Percentiles rank a stretch among this genome's conserved stretches.
phyloP scores from a whole-genome alignment of 92 coral and sea anemone species.

The Porites lobata region DNA sequence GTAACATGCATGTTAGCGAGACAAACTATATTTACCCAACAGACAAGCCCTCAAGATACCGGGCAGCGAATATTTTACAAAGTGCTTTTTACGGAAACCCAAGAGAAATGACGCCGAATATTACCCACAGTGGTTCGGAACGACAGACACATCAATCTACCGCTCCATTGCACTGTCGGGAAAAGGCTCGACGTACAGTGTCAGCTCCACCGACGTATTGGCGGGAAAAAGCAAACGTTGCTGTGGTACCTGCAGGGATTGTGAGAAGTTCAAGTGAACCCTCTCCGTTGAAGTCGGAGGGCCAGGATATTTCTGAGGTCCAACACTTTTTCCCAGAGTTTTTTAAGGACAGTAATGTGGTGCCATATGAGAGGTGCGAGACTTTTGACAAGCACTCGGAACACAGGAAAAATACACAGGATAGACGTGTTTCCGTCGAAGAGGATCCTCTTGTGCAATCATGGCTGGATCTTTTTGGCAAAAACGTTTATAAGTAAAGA shows the following conservation, averaged over 20 bases:
- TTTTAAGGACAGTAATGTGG: slow-evolving; percentile 19
- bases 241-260: slow-evolving; percentile 22
- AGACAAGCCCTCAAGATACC: not conserved
- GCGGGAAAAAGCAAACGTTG: slow-evolving; percentile 30
- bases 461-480: slow-evolving; percentile 45
- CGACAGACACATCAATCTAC: too few relatives aligned
- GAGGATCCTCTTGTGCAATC: slow-evolving; percentile 45
- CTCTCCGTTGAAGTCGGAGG: not conserved
- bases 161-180: not conserved
- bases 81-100: not conserved
- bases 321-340: slow-evolving; percentile 40
- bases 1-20: not conserved
- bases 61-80: slow-evolving; percentile 3
- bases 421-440: not conserved
- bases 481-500: not conserved
- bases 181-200: not conserved
- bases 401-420: not conserved
- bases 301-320: slow-evolving; percentile 12
- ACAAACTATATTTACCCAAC: not conserved
- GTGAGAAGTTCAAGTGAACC: slow-evolving; percentile 6
- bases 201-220: slow-evolving; percentile 20
- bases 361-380: not conserved
- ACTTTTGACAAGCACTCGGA: not conserved
- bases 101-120: not conserved
- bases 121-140: slow-evolving; percentile 9